Conservation (phyloP, 53 echinoderm and acorn worm species). For the Apostichopus leukothele region DNA sequence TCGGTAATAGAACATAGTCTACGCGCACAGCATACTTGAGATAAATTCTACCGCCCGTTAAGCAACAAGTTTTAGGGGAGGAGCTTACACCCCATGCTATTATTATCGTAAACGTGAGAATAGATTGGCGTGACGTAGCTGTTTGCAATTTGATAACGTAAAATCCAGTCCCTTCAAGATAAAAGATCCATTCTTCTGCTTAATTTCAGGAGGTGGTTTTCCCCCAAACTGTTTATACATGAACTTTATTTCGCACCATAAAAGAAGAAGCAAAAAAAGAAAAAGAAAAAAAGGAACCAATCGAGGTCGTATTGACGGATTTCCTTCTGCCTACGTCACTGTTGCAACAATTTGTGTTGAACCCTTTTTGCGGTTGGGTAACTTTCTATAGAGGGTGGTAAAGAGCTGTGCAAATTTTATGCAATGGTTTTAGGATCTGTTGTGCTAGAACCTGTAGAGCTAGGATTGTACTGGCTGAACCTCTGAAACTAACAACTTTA, state of each 20-base stretch:
- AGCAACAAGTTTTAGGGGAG: background rate
- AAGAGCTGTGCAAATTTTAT: background rate
- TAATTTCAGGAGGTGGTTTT: background rate
- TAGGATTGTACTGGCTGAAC: too few species aligned
- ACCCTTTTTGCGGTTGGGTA: background rate
- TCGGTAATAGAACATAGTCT: too few species aligned
- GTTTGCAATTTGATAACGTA: background rate
- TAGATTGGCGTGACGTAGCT: background rate
- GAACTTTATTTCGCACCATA: background rate
- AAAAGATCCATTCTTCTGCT: background rate
- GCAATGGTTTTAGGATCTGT: too few species aligned
- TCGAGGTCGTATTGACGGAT: background rate
- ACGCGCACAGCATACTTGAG: too few species aligned
- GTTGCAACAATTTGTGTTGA: background rate
- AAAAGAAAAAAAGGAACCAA: too few species aligned
- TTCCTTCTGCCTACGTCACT: background rate
- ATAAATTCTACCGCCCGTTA: background rate
- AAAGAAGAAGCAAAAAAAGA: too few species aligned
- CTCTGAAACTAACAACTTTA: too few species aligned
- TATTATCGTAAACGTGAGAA: background rate
- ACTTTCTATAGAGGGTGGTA: background rate
- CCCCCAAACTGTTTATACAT: background rate
- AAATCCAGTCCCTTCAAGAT: background rate
- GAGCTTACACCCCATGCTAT: background rate
- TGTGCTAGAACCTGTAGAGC: too few species aligned